phyloP scores from a whole-genome alignment of 2,113 vertebrate genomes.

The Willisornis vidua region DNA sequence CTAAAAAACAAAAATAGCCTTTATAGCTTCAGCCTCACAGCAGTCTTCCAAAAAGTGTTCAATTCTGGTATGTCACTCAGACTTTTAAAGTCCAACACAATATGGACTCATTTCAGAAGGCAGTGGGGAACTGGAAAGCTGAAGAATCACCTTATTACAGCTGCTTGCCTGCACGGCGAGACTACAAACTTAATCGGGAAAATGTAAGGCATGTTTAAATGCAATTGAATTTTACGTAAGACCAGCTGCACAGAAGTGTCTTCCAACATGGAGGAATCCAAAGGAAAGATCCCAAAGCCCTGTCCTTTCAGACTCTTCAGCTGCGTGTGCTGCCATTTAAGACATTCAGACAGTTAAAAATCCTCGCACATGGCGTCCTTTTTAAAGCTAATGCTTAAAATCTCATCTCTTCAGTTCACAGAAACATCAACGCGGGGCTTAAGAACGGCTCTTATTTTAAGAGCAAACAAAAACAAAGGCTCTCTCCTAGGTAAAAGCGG shows the following conservation, averaged over 20 bases:
- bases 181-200: not conserved
- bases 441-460: fast-evolving
- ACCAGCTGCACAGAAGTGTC: fast-evolving
- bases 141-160: not conserved
- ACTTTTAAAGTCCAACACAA: not conserved
- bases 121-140: not conserved
- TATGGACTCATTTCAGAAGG: not conserved
- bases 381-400: not conserved
- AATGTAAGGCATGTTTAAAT: fast-evolving
- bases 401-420: fast-evolving
- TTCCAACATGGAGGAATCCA: not conserved
- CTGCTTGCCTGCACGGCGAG: fast-evolving
- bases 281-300: not conserved
- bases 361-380: fast-evolving
- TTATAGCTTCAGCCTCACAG: not conserved
- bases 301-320: not conserved
- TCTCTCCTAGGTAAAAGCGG: fast-evolving
- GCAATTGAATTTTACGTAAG: not conserved
- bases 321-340: fast-evolving
- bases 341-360: not conserved
- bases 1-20: not conserved
- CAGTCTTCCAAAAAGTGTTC: not conserved
- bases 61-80: not conserved
- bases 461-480: not conserved
- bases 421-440: not conserved